Percentiles rank a stretch among this genome's conserved stretches.
These are phyloP conservation scores for Aplidium turbinatum DNA, from an alignment of 23 tunicate species.

Conservation along the genomic window DNA sequence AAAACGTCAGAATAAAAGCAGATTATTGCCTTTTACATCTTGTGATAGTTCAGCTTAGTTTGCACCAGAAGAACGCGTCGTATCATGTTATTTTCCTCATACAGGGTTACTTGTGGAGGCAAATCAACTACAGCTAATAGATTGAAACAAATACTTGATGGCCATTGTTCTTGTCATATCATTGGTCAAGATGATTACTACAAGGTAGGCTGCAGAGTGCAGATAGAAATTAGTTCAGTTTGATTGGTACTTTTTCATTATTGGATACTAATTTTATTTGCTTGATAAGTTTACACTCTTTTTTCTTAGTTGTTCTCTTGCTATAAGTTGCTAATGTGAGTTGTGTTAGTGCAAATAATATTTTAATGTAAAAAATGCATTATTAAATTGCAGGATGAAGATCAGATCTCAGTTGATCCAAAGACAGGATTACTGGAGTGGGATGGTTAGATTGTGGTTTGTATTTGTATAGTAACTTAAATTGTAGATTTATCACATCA, in stretches of 20 bases:
- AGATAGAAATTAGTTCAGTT: background rate
- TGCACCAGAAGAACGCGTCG: too few species aligned
- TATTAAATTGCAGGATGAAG: slow-evolving; percentile 39
- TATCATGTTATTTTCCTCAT: too few species aligned
- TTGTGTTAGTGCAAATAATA: too few species aligned
- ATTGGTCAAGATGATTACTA: slow-evolving; percentile 47
- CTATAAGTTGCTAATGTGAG: too few species aligned
- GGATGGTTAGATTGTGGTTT: slow-evolving; percentile 65
- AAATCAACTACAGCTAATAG: slow-evolving; percentile 37
- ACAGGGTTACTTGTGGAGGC: slow-evolving; percentile 62
- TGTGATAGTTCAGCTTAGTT: too few species aligned
- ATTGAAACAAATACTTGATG: background rate
- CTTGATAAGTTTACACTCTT: background rate
- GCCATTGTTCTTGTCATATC: background rate
- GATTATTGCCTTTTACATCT: too few species aligned
- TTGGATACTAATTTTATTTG: background rate
- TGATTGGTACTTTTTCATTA: background rate
- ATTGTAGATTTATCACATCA: too few species aligned
- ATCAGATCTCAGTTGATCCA: slow-evolving; percentile 31
- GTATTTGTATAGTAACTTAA: too few species aligned
- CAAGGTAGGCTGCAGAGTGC: slow-evolving; percentile 25
- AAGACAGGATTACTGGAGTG: slow-evolving; percentile 26
- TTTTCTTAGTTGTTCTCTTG: background rate
- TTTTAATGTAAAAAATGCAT: too few species aligned
- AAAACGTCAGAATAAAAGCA: too few species aligned